A percentile compares a stretch with the other conserved stretches of the same genome.
phyloP scores from a whole-genome alignment of 2,797 vertebrate species.

The Botia kubotai region DNA sequence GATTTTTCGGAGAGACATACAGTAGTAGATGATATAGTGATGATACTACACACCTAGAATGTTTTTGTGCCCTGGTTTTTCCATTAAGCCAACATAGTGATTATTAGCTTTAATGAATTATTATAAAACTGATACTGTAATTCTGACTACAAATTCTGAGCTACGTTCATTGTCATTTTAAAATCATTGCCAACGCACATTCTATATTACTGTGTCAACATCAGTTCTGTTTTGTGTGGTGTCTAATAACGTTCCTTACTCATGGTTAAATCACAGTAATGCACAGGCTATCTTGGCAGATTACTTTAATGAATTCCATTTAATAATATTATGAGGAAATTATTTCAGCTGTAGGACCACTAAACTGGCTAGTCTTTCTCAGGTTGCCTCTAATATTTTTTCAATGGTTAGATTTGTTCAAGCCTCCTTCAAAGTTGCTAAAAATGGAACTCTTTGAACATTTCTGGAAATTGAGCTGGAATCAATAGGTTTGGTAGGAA shows the following conservation, averaged over 20 bases:
- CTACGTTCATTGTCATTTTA: too few relatives aligned
- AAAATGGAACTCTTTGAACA: conserved; percentile 23
- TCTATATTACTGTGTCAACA: too few relatives aligned
- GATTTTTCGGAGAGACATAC: conserved; percentile 2
- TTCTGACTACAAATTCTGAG: too few relatives aligned
- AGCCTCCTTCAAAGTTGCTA: not conserved
- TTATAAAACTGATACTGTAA: too few relatives aligned
- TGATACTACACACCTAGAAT: not conserved
- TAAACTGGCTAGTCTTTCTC: conserved; percentile 17
- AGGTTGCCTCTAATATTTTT: conserved; percentile 10
- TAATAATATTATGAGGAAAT: conserved; percentile 9
- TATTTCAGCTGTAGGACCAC: not conserved
- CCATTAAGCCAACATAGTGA: not conserved
- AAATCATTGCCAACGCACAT: too few relatives aligned
- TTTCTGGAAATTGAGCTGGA: conserved; percentile 24
- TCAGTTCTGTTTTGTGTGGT: too few relatives aligned
- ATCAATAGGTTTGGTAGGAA: conserved; percentile 39
- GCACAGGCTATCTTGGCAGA: not conserved
- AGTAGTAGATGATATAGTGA: conserved; percentile 1
- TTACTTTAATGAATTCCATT: conserved; percentile 14
- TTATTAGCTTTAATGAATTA: not conserved
- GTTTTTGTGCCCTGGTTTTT: not conserved
- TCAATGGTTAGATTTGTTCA: conserved; percentile 1
- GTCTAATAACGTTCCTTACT: too few relatives aligned
- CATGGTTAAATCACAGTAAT: not conserved